Conservation (phyloP, 2,113 vertebrate species). For the Heterotilapia buettikoferi region DNA sequence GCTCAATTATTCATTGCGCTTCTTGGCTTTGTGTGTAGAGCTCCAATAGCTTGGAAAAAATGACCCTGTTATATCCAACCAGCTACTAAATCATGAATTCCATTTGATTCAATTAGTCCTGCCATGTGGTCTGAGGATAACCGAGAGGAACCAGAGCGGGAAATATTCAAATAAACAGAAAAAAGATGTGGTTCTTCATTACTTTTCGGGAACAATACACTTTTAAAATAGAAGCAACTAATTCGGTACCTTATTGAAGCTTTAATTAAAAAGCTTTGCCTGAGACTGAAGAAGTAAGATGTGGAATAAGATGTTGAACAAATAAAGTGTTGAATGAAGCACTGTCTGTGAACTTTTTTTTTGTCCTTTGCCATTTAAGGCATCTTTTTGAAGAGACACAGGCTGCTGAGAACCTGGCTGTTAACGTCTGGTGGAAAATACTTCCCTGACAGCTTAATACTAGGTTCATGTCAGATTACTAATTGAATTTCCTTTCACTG, state of each 20-base stretch:
- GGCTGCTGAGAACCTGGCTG: slow-evolving; percentile 36
- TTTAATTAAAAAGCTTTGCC: background rate
- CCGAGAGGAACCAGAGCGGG: background rate
- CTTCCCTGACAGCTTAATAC: slow-evolving; percentile 59
- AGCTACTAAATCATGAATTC: slow-evolving; percentile 62
- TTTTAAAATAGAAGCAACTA: background rate
- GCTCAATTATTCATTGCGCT: slow-evolving; percentile 50
- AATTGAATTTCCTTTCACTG: slow-evolving; percentile 62
- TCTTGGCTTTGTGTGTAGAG: slow-evolving; percentile 42
- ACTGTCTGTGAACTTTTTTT: background rate
- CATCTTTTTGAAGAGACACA: slow-evolving; percentile 32
- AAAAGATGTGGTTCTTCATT: background rate
- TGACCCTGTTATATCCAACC: slow-evolving; percentile 37
- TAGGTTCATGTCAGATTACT: slow-evolving; percentile 50
- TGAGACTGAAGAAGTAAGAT: slow-evolving; percentile 24
- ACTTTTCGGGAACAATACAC: background rate
- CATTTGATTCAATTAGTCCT: slow-evolving; percentile 52
- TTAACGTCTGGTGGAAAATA: slow-evolving; percentile 57
- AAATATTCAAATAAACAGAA: background rate
- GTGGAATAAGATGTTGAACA: background rate
- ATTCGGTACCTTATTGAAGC: background rate
- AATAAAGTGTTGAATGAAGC: background rate
- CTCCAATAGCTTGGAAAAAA: slow-evolving; percentile 53
- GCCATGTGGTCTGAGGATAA: slow-evolving; percentile 28
- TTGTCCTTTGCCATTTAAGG: slow-evolving; percentile 24